Conservation (phyloP, 2,888 invertebrate genomes). For the Apotomis capreana region DNA sequence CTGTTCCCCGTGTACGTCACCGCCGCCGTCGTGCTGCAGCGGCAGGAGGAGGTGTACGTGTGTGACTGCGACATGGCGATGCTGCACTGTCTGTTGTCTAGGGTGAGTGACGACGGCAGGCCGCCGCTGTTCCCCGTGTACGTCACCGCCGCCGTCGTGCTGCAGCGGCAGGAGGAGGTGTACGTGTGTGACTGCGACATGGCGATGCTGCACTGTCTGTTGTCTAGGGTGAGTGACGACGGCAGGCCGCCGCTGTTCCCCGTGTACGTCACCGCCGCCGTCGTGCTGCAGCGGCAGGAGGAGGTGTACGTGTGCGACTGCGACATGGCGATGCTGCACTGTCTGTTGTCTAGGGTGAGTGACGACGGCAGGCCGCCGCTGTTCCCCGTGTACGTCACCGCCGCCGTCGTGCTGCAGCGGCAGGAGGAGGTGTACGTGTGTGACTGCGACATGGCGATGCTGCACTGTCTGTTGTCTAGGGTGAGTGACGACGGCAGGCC, state of each 20-base stretch:
- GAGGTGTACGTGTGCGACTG: constrained; percentile 90
- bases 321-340: constrained; percentile 96
- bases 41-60: constrained; percentile 86
- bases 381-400: constrained; percentile 96
- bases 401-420: constrained; percentile 90
- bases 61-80: constrained; percentile 96
- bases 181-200: constrained; percentile 93
- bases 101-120: constrained; percentile 73
- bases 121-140: neutral
- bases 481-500: constrained; percentile 65
- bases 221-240: constrained; percentile 85
- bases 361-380: constrained; percentile 88
- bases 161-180: constrained; percentile 87
- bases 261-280: neutral
- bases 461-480: constrained; percentile 90
- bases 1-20: neutral
- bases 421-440: constrained; percentile 86
- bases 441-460: constrained; percentile 95
- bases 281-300: constrained; percentile 86
- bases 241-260: neutral
- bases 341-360: constrained; percentile 90
- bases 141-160: constrained; percentile 73
- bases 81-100: constrained; percentile 89
- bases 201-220: constrained; percentile 91
- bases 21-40: constrained; percentile 82